phyloP scores from a whole-genome alignment of 2,888 invertebrate species.

The Euspilapteryx auroguttella region DNA sequence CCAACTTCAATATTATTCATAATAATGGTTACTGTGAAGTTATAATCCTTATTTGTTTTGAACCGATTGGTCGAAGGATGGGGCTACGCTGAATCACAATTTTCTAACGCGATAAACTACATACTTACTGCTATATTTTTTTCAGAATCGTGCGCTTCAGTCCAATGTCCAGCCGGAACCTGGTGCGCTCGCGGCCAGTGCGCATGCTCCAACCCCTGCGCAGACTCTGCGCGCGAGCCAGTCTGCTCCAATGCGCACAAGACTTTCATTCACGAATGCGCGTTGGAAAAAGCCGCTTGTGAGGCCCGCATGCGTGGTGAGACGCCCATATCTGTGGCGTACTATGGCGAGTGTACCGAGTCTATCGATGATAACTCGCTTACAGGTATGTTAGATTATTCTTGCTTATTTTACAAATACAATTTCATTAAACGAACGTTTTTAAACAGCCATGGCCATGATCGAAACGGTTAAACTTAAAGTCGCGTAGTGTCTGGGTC shows the following conservation, averaged over 20 bases:
- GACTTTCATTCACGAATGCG: slow-evolving; percentile 82
- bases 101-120: too few species aligned
- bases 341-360: slow-evolving; percentile 79
- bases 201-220: slow-evolving; percentile 79
- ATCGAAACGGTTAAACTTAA: not conserved
- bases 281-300: slow-evolving; percentile 76
- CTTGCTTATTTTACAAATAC: too few species aligned
- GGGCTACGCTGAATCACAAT: too few species aligned
- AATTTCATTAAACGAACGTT: too few species aligned
- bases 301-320: slow-evolving; percentile 67
- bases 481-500: not conserved
- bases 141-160: slow-evolving; percentile 75
- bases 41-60: too few species aligned
- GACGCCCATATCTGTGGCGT: slow-evolving; percentile 54
- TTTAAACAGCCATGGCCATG: not conserved
- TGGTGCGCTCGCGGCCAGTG: slow-evolving; percentile 83
- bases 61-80: too few species aligned
- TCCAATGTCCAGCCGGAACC: slow-evolving; percentile 78
- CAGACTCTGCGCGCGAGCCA: slow-evolving; percentile 65
- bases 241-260: slow-evolving; percentile 78
- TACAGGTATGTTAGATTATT: slow-evolving; percentile 18
- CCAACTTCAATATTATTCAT: too few species aligned
- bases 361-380: slow-evolving; percentile 61
- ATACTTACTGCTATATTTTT: too few species aligned
- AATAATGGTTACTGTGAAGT: too few species aligned